These are phyloP conservation scores for Cepaea nemoralis DNA, from an alignment of 1,140 invertebrate genomes.

Conservation along the genomic window DNA sequence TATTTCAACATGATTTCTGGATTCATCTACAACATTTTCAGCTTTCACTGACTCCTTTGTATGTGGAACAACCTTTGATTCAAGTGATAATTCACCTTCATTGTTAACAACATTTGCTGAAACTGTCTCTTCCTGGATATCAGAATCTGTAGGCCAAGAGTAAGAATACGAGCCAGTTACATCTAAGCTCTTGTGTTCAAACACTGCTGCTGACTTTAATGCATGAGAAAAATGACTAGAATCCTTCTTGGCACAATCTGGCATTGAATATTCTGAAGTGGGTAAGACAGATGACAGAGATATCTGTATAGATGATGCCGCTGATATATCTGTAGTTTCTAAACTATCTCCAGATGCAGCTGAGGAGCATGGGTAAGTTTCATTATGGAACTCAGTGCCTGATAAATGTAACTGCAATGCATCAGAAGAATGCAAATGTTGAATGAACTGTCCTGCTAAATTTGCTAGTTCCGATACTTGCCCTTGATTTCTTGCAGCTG, in stretches of 20 bases:
- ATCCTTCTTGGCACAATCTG: not conserved
- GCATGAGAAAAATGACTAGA: not conserved
- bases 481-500: not conserved
- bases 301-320: not conserved
- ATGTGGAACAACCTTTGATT: not conserved
- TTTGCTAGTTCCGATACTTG: not conserved
- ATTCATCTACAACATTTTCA: not conserved
- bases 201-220: not conserved
- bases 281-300: not conserved
- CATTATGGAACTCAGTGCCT: not conserved
- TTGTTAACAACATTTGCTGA: not conserved
- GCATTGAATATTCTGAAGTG: not conserved
- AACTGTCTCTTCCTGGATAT: not conserved
- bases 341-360: not conserved
- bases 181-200: not conserved
- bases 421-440: constrained; percentile 7
- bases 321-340: not conserved
- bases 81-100: not conserved
- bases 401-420: not conserved
- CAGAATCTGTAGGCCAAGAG: not conserved
- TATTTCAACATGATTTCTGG: not conserved
- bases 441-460: not conserved
- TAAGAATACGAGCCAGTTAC: not conserved
- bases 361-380: not conserved
- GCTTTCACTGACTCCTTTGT: not conserved